Base-by-base conservation (phyloP, 2,888 invertebrate species). In the Euplagia quadripunctaria region DNA sequence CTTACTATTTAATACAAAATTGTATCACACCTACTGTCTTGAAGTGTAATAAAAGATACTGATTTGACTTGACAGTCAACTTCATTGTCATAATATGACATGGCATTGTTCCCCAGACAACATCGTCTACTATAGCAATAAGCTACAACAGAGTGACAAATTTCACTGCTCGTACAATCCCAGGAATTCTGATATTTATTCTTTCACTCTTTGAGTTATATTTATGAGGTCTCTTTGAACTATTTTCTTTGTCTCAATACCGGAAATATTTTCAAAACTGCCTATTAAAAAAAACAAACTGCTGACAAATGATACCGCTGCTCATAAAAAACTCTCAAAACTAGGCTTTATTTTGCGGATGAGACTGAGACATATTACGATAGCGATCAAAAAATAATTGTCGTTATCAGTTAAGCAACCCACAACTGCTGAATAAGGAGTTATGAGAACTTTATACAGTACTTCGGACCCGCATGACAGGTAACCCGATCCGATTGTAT, bases 401-500 rank as follows among this genome's bases (percentile, higher is more conserved):
- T 64, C 4, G 5, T 42, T n/a, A 64, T n/a, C 11, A 16, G 12
- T 20, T 31, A 67, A 41, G 17, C 55, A 12, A 52, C 52, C 55
- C 16, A 16, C 46, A 55, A 55, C n/a, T 4, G 8, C n/a, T 6
- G 7, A 31, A 14, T 61, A 61, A 61, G 61, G 12, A 61, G 3
- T 31, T 51, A 31, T 20, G 42, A n/a, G 14, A 49, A 71, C 20
- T 66, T 71, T 42, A 64, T 42, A 16, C 49, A 71, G 65, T 20
- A 46, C 14, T 61, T 72, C 43, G 72, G 74, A 82, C 79, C 82
- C 82, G 78, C 73, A 84, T 84, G 72, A 64, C 76, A 80, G 82
- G 84, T 83, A 84, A 78, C 70, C 67, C 52, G 65, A 76, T n/a
- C 74, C 63, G 74, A 52, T 82, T 76, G 2, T 31, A 82, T 73